Base-by-base conservation (phyloP, 2,113 vertebrate genomes). In the Lamprologus lemairii region DNA sequence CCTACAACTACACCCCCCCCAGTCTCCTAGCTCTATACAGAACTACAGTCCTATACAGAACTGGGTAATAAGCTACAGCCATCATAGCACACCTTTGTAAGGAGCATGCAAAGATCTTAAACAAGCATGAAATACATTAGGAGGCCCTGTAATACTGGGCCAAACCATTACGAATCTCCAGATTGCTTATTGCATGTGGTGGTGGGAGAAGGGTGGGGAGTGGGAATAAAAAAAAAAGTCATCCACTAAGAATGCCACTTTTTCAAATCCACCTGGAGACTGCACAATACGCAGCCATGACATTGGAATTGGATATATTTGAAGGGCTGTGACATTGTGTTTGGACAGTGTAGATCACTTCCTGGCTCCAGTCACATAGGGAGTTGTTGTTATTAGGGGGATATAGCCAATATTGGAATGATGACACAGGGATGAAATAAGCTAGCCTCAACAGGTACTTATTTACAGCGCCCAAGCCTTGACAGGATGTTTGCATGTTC, bases 81-180 rank as follows among this genome's bases (percentile, higher is more conserved):
- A 91, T 91, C 92, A 95, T 95, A 95, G 96, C 89, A 93, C 94
- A 95, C 94, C 94, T 95, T 95, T 96, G 92, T 95, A 90, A 92
- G 82, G 86, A 93, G 91, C 94, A 93, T 95, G 95, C 94, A 94
- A 93, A 90, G 92, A 91, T 92, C 95, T 95, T 93, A 95, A 96
- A 96, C 94, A 96, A 95, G 95, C 95, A 96, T 96, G 95, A 95
- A 95, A 95, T 93, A 95, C 91, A 95, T 96, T 95, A 96, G 93
- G 86, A 45, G 84, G 81, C 55, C 79, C 89, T 83, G 91, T 87
- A 90, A 93, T 82, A 89, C 89, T 42, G 88, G 86, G 89, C 86
- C 91, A 84, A 90, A 89, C 91, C 94, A 94, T 95, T 93, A 93
- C 94, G 87, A 95, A 96, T 94, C 92, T 93, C 78, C 85, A 94